Conservation (phyloP, 1,140 invertebrate species). For the Ips nitidus region DNA sequence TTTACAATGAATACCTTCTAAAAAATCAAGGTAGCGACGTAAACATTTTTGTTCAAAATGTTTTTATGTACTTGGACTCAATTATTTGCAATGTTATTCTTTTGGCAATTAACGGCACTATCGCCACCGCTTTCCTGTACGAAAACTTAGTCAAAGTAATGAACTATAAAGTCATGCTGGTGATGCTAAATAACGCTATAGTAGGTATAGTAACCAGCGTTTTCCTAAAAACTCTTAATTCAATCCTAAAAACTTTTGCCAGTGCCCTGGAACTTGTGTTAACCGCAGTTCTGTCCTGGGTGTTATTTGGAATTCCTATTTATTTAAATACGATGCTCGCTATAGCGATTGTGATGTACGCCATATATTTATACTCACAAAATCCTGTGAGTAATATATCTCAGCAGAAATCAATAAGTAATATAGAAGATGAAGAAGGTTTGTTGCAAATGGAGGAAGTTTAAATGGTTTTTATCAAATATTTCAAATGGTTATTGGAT, state of each 20-base stretch:
- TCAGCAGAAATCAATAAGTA: background rate
- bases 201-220: slow-evolving; percentile 94
- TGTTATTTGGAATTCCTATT: slow-evolving; percentile 87
- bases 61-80: slow-evolving; percentile 95
- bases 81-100: slow-evolving; percentile 84
- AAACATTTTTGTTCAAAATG: slow-evolving; percentile 91
- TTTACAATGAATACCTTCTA: slow-evolving; percentile 94
- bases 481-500: background rate
- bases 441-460: slow-evolving; percentile 36
- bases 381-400: slow-evolving; percentile 71
- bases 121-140: slow-evolving; percentile 60
- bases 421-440: slow-evolving; percentile 14
- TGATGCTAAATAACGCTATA: slow-evolving; percentile 87
- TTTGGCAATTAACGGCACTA: slow-evolving; percentile 66
- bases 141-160: slow-evolving; percentile 62
- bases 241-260: slow-evolving; percentile 95
- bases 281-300: slow-evolving; percentile 85
- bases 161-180: slow-evolving; percentile 71
- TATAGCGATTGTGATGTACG: slow-evolving; percentile 80
- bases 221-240: slow-evolving; percentile 91
- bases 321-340: slow-evolving; percentile 79
- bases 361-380: slow-evolving; percentile 85
- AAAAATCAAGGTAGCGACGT: slow-evolving; percentile 82
- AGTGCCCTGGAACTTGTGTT: slow-evolving; percentile 91
- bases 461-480: slow-evolving; percentile 1